Conservation (phyloP, 2,797 vertebrate species). For the Anguilla obscura region DNA sequence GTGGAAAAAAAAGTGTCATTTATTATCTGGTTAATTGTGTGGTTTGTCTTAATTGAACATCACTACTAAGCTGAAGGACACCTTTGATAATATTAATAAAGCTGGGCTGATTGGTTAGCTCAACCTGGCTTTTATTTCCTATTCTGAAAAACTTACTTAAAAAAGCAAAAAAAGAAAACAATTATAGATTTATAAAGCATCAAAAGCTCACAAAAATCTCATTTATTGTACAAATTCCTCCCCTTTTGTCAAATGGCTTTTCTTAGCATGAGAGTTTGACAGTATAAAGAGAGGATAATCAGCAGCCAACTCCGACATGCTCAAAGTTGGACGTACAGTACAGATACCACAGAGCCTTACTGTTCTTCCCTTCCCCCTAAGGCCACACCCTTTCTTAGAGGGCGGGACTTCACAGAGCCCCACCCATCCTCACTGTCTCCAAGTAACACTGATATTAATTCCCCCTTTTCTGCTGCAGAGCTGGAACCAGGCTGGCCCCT, state of each 20-base stretch:
- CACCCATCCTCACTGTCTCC: not conserved
- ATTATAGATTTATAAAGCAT: constrained; percentile 13
- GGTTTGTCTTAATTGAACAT: not conserved
- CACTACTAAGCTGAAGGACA: not conserved
- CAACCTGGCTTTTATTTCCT: constrained; percentile 15
- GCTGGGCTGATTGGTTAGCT: not conserved
- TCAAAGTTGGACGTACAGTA: constrained; percentile 9
- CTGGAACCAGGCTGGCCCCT: constrained; percentile 6
- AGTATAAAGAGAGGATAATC: constrained; percentile 40
- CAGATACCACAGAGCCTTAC: not conserved
- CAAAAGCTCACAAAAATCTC: constrained; percentile 23
- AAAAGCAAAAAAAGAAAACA: not conserved
- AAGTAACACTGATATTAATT: not conserved
- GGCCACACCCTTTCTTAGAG: not conserved
- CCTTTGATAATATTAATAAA: not conserved
- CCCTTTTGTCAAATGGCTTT: constrained; percentile 13
- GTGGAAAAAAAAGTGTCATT: not conserved
- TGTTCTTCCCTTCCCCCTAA: not conserved
- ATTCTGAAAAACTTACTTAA: not conserved
- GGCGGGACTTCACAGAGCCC: not conserved
- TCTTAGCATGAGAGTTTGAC: constrained; percentile 13
- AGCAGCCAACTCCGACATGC: constrained; percentile 41
- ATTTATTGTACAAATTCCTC: constrained; percentile 28
- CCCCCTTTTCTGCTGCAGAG: not conserved
- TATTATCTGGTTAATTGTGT: not conserved